Evolutionary conservation across 2,888 invertebrate species (phyloP), one percentile per base, ranked within the genome.

Genomic region (Diaperis boleti): DNA sequence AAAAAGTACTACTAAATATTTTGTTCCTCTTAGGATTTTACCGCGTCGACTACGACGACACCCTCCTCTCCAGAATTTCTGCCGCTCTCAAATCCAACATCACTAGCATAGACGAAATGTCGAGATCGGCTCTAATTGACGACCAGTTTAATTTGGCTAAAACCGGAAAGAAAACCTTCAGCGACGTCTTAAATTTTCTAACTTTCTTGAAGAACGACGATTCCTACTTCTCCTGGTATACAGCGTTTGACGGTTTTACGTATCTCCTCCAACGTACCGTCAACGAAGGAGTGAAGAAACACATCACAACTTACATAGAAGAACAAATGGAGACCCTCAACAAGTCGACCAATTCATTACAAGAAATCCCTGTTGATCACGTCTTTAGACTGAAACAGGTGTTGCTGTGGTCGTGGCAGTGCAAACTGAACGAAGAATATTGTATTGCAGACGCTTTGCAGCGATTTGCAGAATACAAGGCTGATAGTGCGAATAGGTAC

Each of bases 211-310:
- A 82, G 49, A 81, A 84, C 8, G 91, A 91, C 77, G 83, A 78
- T 0, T 85, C 88, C n/a, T 91, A 91, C 71, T 81, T 90, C 1
- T 92, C 94, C 0, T 94, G 92, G 93, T 83, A 84, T 3, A 83
- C 90, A 1, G 59, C 59, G 10, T 59, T 68, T 8, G 49, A 49
- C 3, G 66, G 63, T 6, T 69, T 68, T 20, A 39, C 60, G 5
- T 55, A 57, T 22, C n/a, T 57, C 4, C 29, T 50, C 2, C 8
- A 26, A 13, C 8, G 26, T 4, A 10, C 17, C 7, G 7, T 57
- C 1, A 20, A 8, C 3, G 62, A 56, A 57, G 15, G 26, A 22
- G 31, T 39, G 10, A 10, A 2, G 13, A 13, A 18, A 17, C 18
- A 31, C n/a, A 22, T 33, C 8, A 14, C 8, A 11, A 10, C n/a